Evolutionary conservation across 2,888 invertebrate genomes (phyloP).

Genomic region (Leucophenga montana): DNA sequence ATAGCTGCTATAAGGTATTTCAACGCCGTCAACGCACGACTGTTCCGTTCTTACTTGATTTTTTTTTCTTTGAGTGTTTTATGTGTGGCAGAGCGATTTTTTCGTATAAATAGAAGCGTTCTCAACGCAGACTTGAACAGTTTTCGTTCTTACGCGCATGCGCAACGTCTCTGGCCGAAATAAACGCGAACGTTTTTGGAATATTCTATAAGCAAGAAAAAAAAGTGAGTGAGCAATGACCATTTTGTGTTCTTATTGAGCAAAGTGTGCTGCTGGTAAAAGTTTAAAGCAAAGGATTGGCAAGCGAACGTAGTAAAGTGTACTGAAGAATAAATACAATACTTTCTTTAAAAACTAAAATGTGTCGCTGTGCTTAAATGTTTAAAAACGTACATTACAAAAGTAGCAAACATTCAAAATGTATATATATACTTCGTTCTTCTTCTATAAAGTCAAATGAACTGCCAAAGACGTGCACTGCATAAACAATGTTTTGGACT

Average conservation of each 20-base stretch:
- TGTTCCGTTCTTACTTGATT: too few relatives aligned
- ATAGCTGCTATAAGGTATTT: too few relatives aligned
- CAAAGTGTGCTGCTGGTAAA: conserved; percentile 28
- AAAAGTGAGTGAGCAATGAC: conserved; percentile 17
- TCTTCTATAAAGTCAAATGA: background rate
- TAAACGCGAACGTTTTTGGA: conserved; percentile 27
- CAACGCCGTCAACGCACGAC: too few relatives aligned
- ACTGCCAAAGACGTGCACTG: background rate
- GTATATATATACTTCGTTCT: background rate
- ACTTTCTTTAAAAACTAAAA: conserved; percentile 44
- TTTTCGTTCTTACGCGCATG: conserved; percentile 59
- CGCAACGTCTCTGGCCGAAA: conserved; percentile 38
- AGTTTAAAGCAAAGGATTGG: too few relatives aligned
- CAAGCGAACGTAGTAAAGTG: too few relatives aligned
- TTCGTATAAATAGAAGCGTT: conserved; percentile 62
- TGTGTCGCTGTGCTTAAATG: conserved; percentile 34
- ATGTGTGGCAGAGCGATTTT: conserved; percentile 41
- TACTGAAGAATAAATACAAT: background rate
- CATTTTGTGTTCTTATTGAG: conserved; percentile 3
- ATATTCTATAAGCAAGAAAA: conserved; percentile 5
- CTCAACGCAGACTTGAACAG: conserved; percentile 56
- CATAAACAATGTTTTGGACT: background rate
- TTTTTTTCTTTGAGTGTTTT: conserved; percentile 32
- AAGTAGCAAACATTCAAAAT: background rate
- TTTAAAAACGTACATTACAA: conserved; percentile 1